A percentile compares a stretch with the other conserved stretches of the same genome.
Conservation (phyloP, 2,797 vertebrate genomes). For the Schizopygopsis malacanthus region DNA sequence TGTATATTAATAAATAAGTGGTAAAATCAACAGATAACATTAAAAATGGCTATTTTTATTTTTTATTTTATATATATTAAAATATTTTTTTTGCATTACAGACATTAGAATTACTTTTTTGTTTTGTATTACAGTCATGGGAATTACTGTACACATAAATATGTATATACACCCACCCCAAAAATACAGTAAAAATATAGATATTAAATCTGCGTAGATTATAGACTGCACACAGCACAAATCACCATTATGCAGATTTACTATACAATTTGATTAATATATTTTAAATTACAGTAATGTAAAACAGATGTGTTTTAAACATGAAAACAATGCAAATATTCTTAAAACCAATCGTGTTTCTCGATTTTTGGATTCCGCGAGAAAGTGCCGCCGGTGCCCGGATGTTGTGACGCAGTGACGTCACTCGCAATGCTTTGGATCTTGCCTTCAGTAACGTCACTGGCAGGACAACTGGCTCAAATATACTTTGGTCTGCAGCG, state of each 20-base stretch:
- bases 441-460: constrained; percentile 77
- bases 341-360: not conserved
- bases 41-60: too few species aligned
- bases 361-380: not conserved
- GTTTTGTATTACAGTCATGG: not conserved
- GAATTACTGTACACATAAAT: not conserved
- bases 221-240: not conserved
- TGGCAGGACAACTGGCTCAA: constrained; percentile 39
- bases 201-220: too few species aligned
- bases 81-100: too few species aligned
- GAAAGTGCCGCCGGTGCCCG: constrained; percentile 26
- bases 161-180: not conserved
- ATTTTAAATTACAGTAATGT: not conserved
- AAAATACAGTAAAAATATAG: too few species aligned
- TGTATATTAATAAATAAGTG: too few species aligned
- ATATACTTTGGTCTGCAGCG: constrained; percentile 48
- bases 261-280: not conserved
- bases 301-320: not conserved
- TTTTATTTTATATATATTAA: too few species aligned
- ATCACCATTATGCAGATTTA: not conserved
- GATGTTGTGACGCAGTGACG: constrained; percentile 69
- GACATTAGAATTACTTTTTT: too few species aligned
- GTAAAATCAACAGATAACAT: too few species aligned
- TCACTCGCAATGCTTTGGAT: constrained; percentile 75
- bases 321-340: not conserved